A percentile compares a stretch with the other conserved stretches of the same genome.
phyloP scores from a whole-genome alignment of 2,797 vertebrate genomes.

The Somateria mollissima region DNA sequence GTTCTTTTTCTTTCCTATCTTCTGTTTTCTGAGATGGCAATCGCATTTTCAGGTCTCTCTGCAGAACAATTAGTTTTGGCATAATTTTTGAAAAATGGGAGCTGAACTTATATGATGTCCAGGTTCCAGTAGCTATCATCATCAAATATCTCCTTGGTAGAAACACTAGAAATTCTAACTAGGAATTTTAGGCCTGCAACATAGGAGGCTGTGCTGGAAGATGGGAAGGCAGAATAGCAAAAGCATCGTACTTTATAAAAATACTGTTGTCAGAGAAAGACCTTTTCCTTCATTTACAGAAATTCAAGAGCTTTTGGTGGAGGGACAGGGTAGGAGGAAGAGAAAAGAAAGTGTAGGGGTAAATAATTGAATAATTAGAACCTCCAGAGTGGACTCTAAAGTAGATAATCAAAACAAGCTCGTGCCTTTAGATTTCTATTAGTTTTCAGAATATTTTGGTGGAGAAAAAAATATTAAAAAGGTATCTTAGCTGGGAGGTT shows the following conservation, averaged over 20 bases:
- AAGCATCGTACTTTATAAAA: constrained; percentile 27
- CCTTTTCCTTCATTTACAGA: constrained; percentile 39
- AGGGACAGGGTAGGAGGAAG: background rate
- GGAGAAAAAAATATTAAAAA: background rate
- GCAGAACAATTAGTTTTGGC: background rate
- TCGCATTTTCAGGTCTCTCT: background rate
- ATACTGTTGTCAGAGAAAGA: background rate
- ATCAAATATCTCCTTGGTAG: background rate
- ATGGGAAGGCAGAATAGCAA: background rate
- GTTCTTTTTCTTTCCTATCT: background rate
- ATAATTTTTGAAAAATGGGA: background rate
- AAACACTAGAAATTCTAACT: background rate
- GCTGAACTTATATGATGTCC: background rate
- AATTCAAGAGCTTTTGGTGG: background rate
- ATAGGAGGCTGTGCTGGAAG: background rate
- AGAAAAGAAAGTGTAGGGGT: background rate
- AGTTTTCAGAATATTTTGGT: background rate
- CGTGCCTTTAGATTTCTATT: background rate
- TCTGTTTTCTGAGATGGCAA: background rate
- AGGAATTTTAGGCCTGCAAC: constrained; percentile 40
- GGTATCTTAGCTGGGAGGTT: background rate
- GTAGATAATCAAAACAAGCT: background rate
- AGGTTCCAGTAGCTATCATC: background rate
- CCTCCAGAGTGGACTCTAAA: background rate
- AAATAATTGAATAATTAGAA: constrained; percentile 15